phyloP scores from a whole-genome alignment of 2,113 vertebrate genomes.

The Ceyx cyanopectus region DNA sequence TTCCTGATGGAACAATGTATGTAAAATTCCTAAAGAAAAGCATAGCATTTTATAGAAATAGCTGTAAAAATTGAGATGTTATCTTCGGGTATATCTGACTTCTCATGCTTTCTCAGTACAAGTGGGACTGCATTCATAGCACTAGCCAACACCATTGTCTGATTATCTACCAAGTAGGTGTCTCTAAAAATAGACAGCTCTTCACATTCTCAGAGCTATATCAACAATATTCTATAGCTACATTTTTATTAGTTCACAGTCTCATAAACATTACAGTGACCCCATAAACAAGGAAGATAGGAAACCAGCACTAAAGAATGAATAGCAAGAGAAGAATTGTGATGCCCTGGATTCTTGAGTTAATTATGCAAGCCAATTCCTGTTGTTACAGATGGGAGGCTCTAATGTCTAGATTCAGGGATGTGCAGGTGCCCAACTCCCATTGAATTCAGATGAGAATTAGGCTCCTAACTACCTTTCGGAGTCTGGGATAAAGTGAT shows the following conservation, averaged over 20 bases:
- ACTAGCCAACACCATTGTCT: neutral
- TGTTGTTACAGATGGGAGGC: slow-evolving; percentile 20
- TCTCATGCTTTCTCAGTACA: neutral
- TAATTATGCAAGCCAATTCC: neutral
- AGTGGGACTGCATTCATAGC: neutral
- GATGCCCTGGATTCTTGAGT: slow-evolving; percentile 5
- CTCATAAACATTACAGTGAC: slow-evolving; percentile 4
- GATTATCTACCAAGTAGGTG: neutral
- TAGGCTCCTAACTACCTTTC: slow-evolving; percentile 13
- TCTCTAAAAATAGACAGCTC: neutral
- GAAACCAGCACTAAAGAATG: neutral
- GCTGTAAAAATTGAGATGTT: neutral
- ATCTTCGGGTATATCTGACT: neutral
- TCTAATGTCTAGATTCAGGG: neutral
- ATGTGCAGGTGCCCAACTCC: neutral
- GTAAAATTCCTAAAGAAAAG: neutral
- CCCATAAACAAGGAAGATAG: neutral
- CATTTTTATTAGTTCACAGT: slow-evolving; percentile 5
- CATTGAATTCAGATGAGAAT: slow-evolving; percentile 50
- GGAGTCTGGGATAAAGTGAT: slow-evolving; percentile 9
- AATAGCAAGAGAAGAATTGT: neutral
- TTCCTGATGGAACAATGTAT: neutral
- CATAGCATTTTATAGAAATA: neutral
- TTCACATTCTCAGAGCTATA: neutral
- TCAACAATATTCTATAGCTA: neutral